Evolutionary conservation across 2,797 vertebrate species (phyloP).

Genomic region (Thaleichthys pacificus): DNA sequence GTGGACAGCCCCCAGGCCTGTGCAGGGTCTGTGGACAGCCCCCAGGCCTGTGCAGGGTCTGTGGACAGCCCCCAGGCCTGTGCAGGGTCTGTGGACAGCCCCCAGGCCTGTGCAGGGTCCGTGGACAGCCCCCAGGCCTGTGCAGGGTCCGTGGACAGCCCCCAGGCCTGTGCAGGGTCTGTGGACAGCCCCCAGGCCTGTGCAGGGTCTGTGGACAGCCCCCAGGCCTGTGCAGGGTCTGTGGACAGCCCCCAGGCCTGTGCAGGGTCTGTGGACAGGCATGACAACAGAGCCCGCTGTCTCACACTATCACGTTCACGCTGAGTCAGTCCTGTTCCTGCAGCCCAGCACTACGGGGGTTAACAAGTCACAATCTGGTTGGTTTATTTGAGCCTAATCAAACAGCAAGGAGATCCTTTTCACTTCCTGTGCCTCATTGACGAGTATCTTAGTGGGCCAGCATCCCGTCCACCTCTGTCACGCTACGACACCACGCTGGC

Average conservation of each 20-base stretch:
- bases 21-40: too few species aligned
- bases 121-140: neutral
- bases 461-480: constrained; percentile 16
- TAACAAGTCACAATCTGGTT: constrained; percentile 32
- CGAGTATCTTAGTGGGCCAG: neutral
- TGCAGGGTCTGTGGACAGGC: constrained; percentile 24
- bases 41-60: constrained; percentile 19
- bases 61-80: neutral
- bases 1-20: too few species aligned
- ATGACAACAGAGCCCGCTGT: constrained; percentile 15
- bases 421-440: constrained; percentile 17
- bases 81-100: too few species aligned
- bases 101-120: constrained; percentile 19
- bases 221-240: too few species aligned
- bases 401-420: constrained; percentile 14
- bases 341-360: constrained; percentile 22
- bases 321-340: constrained; percentile 15
- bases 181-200: neutral
- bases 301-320: constrained; percentile 16
- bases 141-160: too few species aligned
- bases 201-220: too few species aligned
- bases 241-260: neutral
- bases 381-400: constrained; percentile 30
- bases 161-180: constrained; percentile 19
- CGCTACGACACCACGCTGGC: too few species aligned